Conservation (phyloP, 2,113 vertebrate genomes). For the Peromyscus leucopus region DNA sequence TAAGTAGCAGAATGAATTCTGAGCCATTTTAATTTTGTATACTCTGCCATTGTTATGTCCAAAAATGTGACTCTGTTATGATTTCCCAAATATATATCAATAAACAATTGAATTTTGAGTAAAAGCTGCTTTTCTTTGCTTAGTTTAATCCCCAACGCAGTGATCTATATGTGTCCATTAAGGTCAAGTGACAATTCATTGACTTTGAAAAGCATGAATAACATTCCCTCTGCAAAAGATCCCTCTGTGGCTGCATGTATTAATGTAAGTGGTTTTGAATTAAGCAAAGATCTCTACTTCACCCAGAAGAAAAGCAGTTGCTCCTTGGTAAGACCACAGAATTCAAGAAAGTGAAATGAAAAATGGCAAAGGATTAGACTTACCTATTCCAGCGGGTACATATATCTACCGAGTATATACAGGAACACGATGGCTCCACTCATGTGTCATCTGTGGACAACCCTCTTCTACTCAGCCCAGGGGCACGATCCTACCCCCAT, state of each 20-base stretch:
- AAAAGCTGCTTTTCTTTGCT: conserved; percentile 40
- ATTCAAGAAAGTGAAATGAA: conserved; percentile 79
- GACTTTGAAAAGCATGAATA: conserved; percentile 70
- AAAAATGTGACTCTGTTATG: conserved; percentile 34
- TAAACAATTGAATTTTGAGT: conserved; percentile 56
- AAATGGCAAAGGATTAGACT: conserved; percentile 79
- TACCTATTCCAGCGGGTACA: conserved; percentile 71
- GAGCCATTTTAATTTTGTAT: conserved; percentile 36
- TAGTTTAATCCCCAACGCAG: conserved; percentile 35
- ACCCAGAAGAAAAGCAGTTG: conserved; percentile 79
- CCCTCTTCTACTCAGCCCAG: conserved; percentile 56
- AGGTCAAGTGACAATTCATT: conserved; percentile 73
- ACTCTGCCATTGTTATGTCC: background rate
- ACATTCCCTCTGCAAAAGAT: conserved; percentile 63
- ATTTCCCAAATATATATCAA: conserved; percentile 58
- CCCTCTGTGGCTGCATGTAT: conserved; percentile 46
- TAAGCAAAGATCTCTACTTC: conserved; percentile 79
- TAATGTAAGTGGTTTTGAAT: conserved; percentile 81
- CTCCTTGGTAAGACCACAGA: conserved; percentile 77
- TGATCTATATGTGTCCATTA: conserved; percentile 55
- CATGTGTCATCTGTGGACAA: conserved; percentile 51
- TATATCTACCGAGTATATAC: conserved; percentile 72
- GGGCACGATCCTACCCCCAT: background rate
- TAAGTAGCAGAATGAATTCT: conserved; percentile 24
- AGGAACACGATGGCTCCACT: conserved; percentile 57